Evolutionary conservation across 92 coral and sea anemone genomes (phyloP).

Genomic region (Anthopleura xanthogrammica): DNA sequence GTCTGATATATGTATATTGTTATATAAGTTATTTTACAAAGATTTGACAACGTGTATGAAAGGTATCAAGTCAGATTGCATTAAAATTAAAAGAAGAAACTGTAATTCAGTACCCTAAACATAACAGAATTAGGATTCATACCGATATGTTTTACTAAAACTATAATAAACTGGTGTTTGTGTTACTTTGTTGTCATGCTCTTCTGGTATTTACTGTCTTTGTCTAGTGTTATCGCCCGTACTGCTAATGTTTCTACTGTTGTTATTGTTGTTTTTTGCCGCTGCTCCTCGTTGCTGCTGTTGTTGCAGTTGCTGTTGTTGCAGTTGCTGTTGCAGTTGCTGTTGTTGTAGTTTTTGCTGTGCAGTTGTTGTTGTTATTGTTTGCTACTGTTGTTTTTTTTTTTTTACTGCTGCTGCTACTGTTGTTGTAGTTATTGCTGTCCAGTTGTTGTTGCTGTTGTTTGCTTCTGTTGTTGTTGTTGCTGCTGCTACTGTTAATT

Average conservation of each 20-base stretch:
- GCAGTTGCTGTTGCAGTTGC: background rate
- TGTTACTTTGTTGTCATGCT: background rate
- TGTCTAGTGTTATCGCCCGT: too few relatives aligned
- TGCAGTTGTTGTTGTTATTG: background rate
- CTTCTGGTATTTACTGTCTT: background rate
- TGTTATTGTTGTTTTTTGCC: background rate
- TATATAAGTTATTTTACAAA: too few relatives aligned
- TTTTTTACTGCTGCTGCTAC: background rate
- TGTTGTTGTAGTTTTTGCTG: background rate
- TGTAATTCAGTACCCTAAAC: too few relatives aligned
- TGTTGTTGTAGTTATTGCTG: background rate
- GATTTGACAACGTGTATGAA: too few relatives aligned
- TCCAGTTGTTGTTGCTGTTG: too few relatives aligned
- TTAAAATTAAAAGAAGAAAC: too few relatives aligned
- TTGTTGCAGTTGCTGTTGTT: background rate
- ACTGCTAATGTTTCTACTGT: background rate
- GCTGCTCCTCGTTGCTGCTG: too few relatives aligned
- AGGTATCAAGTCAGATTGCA: too few relatives aligned
- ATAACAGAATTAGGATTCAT: too few relatives aligned
- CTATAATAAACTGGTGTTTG: background rate
- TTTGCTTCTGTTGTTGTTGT: background rate
- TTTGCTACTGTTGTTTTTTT: background rate
- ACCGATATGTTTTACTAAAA: too few relatives aligned
- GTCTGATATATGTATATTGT: too few relatives aligned
- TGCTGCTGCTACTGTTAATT: background rate